Conservation (phyloP, 2,888 invertebrate genomes). For the Amblyjoppa fuscipennis region DNA sequence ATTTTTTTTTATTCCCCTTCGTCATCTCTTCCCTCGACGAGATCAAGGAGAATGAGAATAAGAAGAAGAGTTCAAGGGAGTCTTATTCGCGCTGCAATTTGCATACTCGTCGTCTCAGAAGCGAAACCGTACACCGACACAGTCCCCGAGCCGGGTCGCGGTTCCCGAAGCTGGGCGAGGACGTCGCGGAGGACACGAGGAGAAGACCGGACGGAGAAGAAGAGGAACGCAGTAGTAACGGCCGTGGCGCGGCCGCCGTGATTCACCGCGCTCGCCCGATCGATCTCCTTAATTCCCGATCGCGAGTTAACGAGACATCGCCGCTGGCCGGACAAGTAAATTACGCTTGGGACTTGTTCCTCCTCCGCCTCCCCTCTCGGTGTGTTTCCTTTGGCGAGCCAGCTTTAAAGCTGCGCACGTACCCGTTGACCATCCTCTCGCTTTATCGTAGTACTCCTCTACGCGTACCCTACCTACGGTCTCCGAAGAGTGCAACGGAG, state of each 20-base stretch:
- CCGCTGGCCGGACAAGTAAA: constrained; percentile 83
- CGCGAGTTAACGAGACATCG: constrained; percentile 83
- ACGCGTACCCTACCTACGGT: constrained; percentile 49
- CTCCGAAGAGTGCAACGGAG: constrained; percentile 29
- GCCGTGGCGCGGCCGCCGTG: constrained; percentile 59
- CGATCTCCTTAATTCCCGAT: constrained; percentile 82
- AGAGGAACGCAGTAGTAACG: constrained; percentile 58
- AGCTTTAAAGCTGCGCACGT: neutral
- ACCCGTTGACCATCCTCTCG: constrained; percentile 45
- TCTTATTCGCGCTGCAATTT: constrained; percentile 50
- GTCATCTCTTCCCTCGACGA: constrained; percentile 23
- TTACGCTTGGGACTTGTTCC: constrained; percentile 75
- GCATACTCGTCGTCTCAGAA: constrained; percentile 64
- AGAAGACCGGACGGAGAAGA: constrained; percentile 25
- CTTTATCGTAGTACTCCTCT: constrained; percentile 41
- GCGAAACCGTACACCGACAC: constrained; percentile 69
- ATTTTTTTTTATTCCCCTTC: neutral
- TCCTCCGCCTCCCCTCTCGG: constrained; percentile 27
- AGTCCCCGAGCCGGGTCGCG: constrained; percentile 54
- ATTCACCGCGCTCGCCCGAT: constrained; percentile 72
- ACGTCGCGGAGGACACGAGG: constrained; percentile 44
- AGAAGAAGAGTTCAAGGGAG: neutral
- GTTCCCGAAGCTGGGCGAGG: constrained; percentile 28
- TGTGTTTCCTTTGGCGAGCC: constrained; percentile 20
- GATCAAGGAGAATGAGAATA: constrained; percentile 6